Evolutionary conservation across 2,113 vertebrate species (phyloP).

Genomic region (Ahaetulla prasina): DNA sequence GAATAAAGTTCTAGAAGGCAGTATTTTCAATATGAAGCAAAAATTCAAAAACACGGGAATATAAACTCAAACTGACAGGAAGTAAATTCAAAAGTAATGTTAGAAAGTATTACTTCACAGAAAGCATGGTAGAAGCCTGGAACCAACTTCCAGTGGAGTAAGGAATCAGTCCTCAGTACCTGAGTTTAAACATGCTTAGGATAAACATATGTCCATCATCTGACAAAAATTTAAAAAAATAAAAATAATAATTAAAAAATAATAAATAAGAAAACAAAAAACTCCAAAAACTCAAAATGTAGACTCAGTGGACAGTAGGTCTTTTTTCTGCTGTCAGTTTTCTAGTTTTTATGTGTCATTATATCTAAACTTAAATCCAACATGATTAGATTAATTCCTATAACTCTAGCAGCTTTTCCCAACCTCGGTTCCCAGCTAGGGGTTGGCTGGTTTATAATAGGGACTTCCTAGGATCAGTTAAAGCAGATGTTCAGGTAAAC

Average conservation of each 20-base stretch:
- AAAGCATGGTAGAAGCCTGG: too few species aligned
- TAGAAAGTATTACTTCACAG: too few species aligned
- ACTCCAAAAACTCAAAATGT: not conserved
- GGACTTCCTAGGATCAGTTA: not conserved
- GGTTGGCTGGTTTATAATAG: not conserved
- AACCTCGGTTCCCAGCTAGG: not conserved
- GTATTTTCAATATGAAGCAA: too few species aligned
- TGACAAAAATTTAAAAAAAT: not conserved
- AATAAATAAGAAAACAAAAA: not conserved
- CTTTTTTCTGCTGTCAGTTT: not conserved
- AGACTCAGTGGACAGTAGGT: not conserved
- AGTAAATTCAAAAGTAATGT: too few species aligned
- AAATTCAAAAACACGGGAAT: too few species aligned
- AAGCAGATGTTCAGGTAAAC: not conserved
- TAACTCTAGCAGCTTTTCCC: not conserved
- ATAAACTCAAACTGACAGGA: too few species aligned
- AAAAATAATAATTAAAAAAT: not conserved
- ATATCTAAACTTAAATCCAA: not conserved
- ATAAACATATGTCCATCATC: not conserved
- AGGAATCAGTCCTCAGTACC: too few species aligned
- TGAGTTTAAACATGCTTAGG: not conserved
- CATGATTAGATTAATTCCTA: not conserved
- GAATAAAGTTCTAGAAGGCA: too few species aligned
- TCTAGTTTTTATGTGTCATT: not conserved
- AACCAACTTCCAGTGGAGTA: too few species aligned